These are phyloP conservation scores for Cryptoprocta ferox DNA, from an alignment of 2,797 vertebrate genomes.

Conservation along the genomic window DNA sequence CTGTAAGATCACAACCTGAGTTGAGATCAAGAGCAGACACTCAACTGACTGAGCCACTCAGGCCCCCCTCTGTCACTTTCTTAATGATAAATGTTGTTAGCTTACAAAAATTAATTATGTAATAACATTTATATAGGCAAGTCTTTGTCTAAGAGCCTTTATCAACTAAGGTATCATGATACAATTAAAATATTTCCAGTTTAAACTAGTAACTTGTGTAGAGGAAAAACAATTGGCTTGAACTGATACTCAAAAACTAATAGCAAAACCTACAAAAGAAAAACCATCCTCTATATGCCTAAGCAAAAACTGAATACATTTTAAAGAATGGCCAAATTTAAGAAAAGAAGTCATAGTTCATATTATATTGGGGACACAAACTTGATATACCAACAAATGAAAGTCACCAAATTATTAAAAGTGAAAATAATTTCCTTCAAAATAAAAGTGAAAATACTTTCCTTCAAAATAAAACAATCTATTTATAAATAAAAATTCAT, in stretches of 20 bases:
- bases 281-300: background rate
- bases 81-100: conserved; percentile 52
- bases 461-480: conserved; percentile 20
- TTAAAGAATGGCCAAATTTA: conserved; percentile 25
- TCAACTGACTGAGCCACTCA: too few relatives aligned
- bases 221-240: background rate
- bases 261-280: conserved; percentile 5
- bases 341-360: background rate
- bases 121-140: conserved; percentile 24
- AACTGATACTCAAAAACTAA: conserved; percentile 42
- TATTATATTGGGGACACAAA: background rate
- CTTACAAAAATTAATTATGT: background rate
- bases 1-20: too few relatives aligned
- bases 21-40: too few relatives aligned
- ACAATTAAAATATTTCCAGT: background rate
- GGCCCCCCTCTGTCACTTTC: background rate
- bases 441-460: conserved; percentile 50
- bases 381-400: background rate
- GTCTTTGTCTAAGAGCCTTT: background rate
- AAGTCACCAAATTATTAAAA: conserved; percentile 11
- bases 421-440: conserved; percentile 45
- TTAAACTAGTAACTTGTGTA: background rate
- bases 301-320: background rate
- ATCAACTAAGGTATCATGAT: background rate
- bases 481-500: too few relatives aligned